These are phyloP conservation scores for Hipposideros larvatus DNA, from an alignment of 2,797 vertebrate species.

Conservation along the genomic window DNA sequence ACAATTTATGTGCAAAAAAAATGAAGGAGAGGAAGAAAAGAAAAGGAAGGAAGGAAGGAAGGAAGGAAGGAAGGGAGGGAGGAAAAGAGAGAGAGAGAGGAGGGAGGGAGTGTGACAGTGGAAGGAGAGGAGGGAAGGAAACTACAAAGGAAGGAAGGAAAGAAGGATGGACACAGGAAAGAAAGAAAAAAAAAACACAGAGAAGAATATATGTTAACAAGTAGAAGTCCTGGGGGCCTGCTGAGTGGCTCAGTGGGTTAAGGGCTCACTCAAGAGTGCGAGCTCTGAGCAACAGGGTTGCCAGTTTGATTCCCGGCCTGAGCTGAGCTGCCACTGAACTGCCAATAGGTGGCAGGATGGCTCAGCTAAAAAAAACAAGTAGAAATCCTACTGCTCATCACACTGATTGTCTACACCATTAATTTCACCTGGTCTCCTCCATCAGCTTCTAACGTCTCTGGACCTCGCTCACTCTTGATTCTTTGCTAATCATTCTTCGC, in stretches of 20 bases:
- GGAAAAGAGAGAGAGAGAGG: not conserved
- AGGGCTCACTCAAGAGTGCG: too few relatives aligned
- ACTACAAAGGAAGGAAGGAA: not conserved
- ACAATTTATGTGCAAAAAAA: not conserved
- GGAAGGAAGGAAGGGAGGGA: not conserved
- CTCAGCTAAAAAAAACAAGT: not conserved
- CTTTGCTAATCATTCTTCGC: not conserved
- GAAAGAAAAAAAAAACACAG: not conserved
- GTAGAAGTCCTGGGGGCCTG: not conserved
- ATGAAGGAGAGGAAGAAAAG: not conserved
- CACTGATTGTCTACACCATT: fast-evolving
- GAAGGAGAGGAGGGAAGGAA: not conserved
- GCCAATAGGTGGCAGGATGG: too few relatives aligned
- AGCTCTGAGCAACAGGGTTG: too few relatives aligned
- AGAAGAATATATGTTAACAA: not conserved
- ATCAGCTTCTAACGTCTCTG: not conserved
- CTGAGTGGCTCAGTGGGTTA: too few relatives aligned
- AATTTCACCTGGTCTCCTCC: not conserved
- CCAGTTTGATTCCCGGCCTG: too few relatives aligned
- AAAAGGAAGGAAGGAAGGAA: not conserved
- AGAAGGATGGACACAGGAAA: not conserved
- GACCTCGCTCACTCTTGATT: not conserved
- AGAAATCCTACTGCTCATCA: not conserved
- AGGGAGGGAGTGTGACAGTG: not conserved
- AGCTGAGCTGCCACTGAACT: too few relatives aligned